A percentile compares a stretch with the other conserved stretches of the same genome.
phyloP scores from a whole-genome alignment of 2,113 vertebrate genomes.

The Lathamus discolor region DNA sequence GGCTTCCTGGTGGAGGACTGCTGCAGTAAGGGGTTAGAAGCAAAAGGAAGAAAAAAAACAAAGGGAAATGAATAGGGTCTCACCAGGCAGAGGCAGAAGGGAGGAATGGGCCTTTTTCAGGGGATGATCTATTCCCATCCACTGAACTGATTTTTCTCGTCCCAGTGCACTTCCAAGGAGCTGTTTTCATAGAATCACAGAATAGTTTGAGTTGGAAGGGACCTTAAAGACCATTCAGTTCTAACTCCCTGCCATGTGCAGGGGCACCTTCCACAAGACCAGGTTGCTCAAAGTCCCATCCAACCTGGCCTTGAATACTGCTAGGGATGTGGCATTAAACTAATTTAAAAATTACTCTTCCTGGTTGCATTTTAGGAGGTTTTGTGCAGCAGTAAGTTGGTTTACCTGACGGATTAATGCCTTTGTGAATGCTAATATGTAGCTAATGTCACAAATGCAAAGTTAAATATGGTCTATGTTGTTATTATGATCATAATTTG shows the following conservation, averaged over 20 bases:
- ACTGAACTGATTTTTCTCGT: conserved; percentile 44
- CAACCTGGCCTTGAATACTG: not conserved
- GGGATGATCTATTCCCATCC: not conserved
- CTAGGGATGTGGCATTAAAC: conserved; percentile 20
- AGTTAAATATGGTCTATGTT: not conserved
- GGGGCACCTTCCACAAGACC: not conserved
- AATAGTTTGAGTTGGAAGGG: not conserved
- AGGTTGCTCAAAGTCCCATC: not conserved
- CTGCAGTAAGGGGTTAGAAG: not conserved
- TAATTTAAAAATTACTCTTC: conserved; percentile 62
- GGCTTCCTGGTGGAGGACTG: not conserved
- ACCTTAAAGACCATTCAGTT: not conserved
- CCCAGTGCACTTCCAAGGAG: conserved; percentile 27
- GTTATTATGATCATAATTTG: not conserved
- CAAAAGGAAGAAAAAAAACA: not conserved
- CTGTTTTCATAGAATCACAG: not conserved
- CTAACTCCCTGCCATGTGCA: not conserved
- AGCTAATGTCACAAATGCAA: not conserved
- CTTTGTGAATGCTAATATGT: conserved; percentile 18
- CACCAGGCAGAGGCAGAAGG: not conserved
- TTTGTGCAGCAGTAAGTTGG: not conserved
- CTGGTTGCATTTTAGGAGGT: conserved; percentile 50
- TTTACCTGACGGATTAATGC: conserved; percentile 11
- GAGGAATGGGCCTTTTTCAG: not conserved
- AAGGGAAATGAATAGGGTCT: not conserved